Percentiles rank a stretch among this genome's conserved stretches.
Conservation (phyloP, 1,140 invertebrate genomes). For the Augochlora pura region DNA sequence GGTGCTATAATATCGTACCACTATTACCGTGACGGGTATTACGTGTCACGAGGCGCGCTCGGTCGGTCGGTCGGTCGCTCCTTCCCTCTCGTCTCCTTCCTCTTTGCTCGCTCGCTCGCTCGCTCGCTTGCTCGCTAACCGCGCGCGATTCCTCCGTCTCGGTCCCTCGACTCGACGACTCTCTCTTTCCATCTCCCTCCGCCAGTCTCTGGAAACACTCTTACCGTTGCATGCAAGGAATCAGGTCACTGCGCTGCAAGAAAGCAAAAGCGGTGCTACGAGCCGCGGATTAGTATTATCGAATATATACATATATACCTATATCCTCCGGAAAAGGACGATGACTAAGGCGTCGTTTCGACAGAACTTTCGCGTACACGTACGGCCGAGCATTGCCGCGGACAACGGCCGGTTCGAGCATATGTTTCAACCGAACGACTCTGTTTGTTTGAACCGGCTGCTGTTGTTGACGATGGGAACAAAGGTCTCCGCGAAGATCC, state of each 20-base stretch:
- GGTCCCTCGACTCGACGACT: constrained; percentile 47
- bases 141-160: constrained; percentile 46
- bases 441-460: constrained; percentile 9
- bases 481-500: too few species aligned
- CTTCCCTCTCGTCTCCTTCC: constrained; percentile 47
- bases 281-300: constrained; percentile 78
- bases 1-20: constrained; percentile 79
- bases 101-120: constrained; percentile 21
- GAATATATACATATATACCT: constrained; percentile 63
- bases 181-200: constrained; percentile 66
- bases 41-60: constrained; percentile 75
- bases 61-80: constrained; percentile 44
- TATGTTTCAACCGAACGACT: constrained; percentile 25
- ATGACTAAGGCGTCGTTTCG: constrained; percentile 66
- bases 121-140: constrained; percentile 18
- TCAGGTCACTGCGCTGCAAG: constrained; percentile 80
- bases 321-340: constrained; percentile 68
- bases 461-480: too few species aligned
- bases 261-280: constrained; percentile 74
- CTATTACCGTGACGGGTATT: constrained; percentile 79
- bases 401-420: neutral
- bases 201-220: constrained; percentile 72
- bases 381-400: constrained; percentile 37
- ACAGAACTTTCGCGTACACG: constrained; percentile 63
- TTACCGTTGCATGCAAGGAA: constrained; percentile 77